Evolutionary conservation across 37 sponge, comb jelly and placozoan genomes (phyloP).

Genomic region (Oopsacas minuta): DNA sequence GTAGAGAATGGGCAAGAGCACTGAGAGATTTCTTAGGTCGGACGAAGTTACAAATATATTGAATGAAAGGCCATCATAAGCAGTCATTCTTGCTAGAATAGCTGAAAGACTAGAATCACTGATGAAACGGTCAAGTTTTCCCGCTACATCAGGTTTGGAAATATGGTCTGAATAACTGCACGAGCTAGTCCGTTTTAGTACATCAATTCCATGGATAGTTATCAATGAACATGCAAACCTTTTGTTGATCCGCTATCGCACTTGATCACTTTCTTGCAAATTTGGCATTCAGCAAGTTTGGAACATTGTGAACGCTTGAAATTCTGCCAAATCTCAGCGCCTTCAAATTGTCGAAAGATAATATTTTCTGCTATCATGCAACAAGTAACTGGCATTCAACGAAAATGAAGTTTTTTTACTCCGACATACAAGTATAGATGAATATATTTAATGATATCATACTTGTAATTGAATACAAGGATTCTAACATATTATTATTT

Average conservation of each 20-base stretch:
- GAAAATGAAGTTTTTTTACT: no score
- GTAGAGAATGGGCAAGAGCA: slow-evolving; percentile 3
- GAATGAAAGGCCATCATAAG: neutral
- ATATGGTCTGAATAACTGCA: neutral
- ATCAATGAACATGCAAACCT: neutral
- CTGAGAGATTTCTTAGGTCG: neutral
- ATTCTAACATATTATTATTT: no score
- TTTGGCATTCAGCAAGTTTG: neutral
- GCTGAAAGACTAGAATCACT: neutral
- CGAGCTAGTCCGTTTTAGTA: neutral
- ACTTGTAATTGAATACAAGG: no score
- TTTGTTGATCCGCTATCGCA: neutral
- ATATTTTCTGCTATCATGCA: neutral
- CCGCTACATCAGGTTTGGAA: neutral
- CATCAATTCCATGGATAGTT: neutral
- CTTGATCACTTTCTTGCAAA: neutral
- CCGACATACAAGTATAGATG: no score
- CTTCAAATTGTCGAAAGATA: neutral
- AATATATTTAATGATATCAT: no score
- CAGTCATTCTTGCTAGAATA: neutral
- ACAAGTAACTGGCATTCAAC: no score
- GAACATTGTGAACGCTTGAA: neutral
- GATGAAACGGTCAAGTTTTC: neutral
- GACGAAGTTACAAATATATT: neutral
- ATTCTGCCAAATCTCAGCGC: neutral